Percentiles rank a stretch among this genome's conserved stretches.
Evolutionary conservation across 2,797 vertebrate species (phyloP).

Genomic region (Parotocinclus haroldoi): DNA sequence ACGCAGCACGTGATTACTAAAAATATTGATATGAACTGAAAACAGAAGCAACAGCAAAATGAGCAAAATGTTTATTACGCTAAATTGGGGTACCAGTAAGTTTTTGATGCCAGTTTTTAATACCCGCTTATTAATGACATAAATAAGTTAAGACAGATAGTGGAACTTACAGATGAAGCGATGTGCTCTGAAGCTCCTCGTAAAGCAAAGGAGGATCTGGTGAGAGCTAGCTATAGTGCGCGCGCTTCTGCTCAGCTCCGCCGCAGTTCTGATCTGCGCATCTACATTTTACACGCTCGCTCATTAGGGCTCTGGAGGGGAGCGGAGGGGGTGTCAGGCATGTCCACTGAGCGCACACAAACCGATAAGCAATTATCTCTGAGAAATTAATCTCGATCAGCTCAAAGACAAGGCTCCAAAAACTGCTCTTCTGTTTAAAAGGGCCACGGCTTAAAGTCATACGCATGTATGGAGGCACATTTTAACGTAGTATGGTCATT

Average conservation of each 20-base stretch:
- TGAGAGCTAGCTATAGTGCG: constrained; percentile 7
- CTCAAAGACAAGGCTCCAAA: no score
- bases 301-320: constrained; percentile 33
- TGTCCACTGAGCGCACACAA: constrained; percentile 22
- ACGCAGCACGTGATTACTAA: no score
- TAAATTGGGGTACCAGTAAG: no score
- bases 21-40: no score
- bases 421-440: no score
- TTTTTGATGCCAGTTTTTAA: no score
- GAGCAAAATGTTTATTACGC: no score
- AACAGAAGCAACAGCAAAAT: no score
- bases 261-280: constrained; percentile 45
- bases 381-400: background rate
- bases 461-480: no score
- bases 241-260: background rate
- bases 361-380: constrained; percentile 17
- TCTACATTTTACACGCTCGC: constrained; percentile 35
- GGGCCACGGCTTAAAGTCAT: no score
- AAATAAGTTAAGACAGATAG: background rate
- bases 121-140: background rate
- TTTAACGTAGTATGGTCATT: no score
- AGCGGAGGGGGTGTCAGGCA: constrained; percentile 29
- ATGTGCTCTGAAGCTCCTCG: background rate
- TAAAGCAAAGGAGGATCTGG: constrained; percentile 15
- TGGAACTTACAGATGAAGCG: constrained; percentile 9